Evolutionary conservation across 2,797 vertebrate genomes (phyloP).

Genomic region (Sciurus carolinensis): DNA sequence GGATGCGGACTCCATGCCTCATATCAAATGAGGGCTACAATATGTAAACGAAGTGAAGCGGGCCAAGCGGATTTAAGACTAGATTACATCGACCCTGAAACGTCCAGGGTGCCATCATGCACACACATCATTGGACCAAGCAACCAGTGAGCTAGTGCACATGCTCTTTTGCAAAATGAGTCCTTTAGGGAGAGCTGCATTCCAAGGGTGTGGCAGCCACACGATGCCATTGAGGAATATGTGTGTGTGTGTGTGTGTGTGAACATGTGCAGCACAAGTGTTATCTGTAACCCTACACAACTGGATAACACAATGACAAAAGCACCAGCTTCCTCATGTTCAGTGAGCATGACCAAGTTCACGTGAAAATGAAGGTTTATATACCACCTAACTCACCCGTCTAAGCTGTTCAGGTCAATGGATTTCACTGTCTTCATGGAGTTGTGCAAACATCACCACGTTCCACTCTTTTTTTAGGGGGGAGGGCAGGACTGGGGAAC

Average conservation of each 20-base stretch:
- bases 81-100: not conserved
- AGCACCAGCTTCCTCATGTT: not conserved
- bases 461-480: too few species aligned
- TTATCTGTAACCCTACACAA: not conserved
- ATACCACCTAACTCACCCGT: too few species aligned
- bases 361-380: not conserved
- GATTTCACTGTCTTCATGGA: too few species aligned
- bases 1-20: fast-evolving
- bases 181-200: not conserved
- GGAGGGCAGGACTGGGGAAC: too few species aligned
- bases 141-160: too few species aligned
- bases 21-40: too few species aligned
- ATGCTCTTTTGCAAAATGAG: not conserved
- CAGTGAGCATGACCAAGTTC: not conserved
- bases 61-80: not conserved
- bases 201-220: not conserved
- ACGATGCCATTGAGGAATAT: not conserved
- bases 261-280: not conserved
- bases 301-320: not conserved
- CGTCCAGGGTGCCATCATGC: not conserved
- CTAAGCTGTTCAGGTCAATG: not conserved
- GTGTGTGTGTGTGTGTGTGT: not conserved
- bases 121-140: not conserved
- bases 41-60: not conserved
- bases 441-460: too few species aligned